These are phyloP conservation scores for Drosophila persimilis DNA, from an alignment of 1,140 invertebrate genomes.

Conservation along the genomic window DNA sequence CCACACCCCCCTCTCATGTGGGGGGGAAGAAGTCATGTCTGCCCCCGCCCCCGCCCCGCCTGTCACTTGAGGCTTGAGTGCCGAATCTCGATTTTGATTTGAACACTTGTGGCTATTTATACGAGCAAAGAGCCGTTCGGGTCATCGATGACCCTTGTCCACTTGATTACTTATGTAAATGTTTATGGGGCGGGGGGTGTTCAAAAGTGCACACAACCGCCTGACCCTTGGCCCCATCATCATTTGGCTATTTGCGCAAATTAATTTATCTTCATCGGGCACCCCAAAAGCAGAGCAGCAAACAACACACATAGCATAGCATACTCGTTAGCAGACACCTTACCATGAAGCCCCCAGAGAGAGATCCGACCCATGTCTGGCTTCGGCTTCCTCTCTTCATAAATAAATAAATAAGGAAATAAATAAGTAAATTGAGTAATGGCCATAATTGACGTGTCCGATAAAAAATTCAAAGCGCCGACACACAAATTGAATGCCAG, in stretches of 20 bases:
- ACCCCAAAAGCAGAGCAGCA: not conserved
- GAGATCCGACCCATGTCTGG: too few relatives aligned
- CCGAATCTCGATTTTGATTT: conserved; percentile 26
- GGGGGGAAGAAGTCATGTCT: too few relatives aligned
- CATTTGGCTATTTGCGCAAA: conserved; percentile 60
- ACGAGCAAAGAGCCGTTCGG: conserved; percentile 15
- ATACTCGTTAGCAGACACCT: not conserved
- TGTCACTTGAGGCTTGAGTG: not conserved
- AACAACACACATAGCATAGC: not conserved
- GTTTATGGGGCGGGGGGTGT: conserved; percentile 5
- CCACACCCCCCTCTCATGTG: too few relatives aligned
- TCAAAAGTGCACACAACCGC: not conserved
- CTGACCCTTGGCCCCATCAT: conserved; percentile 56
- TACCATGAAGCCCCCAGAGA: not conserved
- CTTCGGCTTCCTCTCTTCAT: conserved; percentile 28
- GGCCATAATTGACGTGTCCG: conserved; percentile 69
- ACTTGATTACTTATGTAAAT: conserved; percentile 46
- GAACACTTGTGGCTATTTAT: conserved; percentile 66
- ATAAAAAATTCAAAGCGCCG: conserved; percentile 60
- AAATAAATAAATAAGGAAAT: conserved; percentile 68
- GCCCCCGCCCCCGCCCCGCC: not conserved
- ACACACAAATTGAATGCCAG: conserved; percentile 53
- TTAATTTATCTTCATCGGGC: conserved; percentile 70
- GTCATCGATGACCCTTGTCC: conserved; percentile 45
- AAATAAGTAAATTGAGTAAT: conserved; percentile 80